Evolutionary conservation across 2,113 vertebrate species (phyloP).

Genomic region (Antennarius striatus): DNA sequence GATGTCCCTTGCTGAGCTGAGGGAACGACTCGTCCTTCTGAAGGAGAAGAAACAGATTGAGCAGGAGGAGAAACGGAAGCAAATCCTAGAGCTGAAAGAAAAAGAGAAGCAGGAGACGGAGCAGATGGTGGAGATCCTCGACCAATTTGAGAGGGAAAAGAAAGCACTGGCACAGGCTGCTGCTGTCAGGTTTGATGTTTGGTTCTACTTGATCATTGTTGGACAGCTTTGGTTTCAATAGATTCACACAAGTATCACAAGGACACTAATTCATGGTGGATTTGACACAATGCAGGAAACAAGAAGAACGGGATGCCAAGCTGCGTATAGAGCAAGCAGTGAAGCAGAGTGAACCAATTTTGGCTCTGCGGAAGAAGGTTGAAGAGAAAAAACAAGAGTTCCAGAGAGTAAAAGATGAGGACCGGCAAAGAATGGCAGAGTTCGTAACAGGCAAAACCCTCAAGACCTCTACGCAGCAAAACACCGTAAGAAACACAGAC

Average conservation of each 20-base stretch:
- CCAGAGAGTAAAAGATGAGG: conserved; percentile 61
- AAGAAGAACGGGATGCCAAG: conserved; percentile 74
- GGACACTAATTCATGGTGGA: background rate
- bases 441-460: conserved; percentile 23
- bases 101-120: conserved; percentile 81
- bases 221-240: background rate
- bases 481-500: too few relatives aligned
- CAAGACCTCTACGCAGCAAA: too few relatives aligned
- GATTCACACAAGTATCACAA: too few relatives aligned
- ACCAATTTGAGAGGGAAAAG: conserved; percentile 82
- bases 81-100: conserved; percentile 84
- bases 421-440: conserved; percentile 54
- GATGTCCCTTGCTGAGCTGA: conserved; percentile 91
- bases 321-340: conserved; percentile 48
- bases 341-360: conserved; percentile 71
- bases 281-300: conserved; percentile 62
- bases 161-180: conserved; percentile 77
- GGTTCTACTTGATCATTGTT: background rate
- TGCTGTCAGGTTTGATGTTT: conserved; percentile 79
- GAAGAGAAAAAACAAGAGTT: conserved; percentile 75
- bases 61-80: conserved; percentile 82
- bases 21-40: conserved; percentile 82
- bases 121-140: conserved; percentile 75
- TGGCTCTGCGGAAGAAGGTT: conserved; percentile 78
- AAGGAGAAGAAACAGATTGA: conserved; percentile 77